Percentiles rank a stretch among this genome's conserved stretches.
phyloP scores from a whole-genome alignment of 2,113 vertebrate species.

The Takifugu flavidus region DNA sequence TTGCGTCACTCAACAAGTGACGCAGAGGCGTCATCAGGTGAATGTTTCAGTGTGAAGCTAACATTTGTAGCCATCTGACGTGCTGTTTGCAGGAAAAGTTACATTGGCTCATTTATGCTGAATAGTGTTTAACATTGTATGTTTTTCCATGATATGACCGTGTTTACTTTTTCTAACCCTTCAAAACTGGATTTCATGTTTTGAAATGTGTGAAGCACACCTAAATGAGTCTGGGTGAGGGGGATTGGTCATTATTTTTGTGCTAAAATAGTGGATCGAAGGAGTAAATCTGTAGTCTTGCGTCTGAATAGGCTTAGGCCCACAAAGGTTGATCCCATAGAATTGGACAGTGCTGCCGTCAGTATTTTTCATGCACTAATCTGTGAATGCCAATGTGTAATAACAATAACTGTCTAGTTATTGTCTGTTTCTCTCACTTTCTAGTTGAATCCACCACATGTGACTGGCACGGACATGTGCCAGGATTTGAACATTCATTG shows the following conservation, averaged over 20 bases:
- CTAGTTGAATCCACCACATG: not conserved
- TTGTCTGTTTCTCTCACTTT: conserved; percentile 2
- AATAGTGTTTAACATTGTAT: too few species aligned
- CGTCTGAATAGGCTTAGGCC: conserved; percentile 39
- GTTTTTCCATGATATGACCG: too few species aligned
- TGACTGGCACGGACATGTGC: not conserved
- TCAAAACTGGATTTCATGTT: not conserved
- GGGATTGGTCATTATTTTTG: conserved; percentile 22
- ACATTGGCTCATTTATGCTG: too few species aligned
- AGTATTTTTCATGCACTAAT: conserved; percentile 19
- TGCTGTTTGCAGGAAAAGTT: too few species aligned
- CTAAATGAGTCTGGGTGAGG: too few species aligned
- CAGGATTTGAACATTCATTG: not conserved
- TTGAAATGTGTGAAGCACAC: too few species aligned
- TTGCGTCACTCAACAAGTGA: too few species aligned
- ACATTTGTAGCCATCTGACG: too few species aligned
- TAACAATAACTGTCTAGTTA: not conserved
- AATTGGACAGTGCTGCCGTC: conserved; percentile 40
- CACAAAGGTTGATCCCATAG: conserved; percentile 44
- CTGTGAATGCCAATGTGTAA: conserved; percentile 12
- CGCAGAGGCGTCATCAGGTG: too few species aligned
- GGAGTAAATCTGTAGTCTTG: conserved; percentile 43
- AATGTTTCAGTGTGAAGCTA: too few species aligned
- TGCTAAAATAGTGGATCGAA: conserved; percentile 6
- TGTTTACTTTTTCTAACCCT: too few species aligned